Base-by-base conservation (phyloP, 2,797 vertebrate genomes). In the Synaphobranchus kaupii region DNA sequence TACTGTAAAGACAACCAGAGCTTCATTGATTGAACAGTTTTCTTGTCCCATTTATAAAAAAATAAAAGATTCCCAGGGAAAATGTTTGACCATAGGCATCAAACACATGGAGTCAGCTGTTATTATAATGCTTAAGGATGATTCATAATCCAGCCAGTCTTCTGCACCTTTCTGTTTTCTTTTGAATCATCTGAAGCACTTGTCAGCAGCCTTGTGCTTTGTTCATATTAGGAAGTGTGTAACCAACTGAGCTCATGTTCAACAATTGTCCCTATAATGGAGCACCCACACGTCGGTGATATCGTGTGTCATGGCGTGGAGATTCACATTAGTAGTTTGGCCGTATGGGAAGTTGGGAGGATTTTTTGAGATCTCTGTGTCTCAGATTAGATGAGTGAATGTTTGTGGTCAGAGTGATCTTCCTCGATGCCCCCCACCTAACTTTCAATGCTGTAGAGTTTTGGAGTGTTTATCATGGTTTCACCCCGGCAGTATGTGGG, bases 401-500 rank as follows among this genome's bases (percentile, higher is more conserved):
- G 44, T 81, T 44, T 44, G 25, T 81, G 39, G 44, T 3, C 44
- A 48, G 47, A n/a, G 47, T 50, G 34, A 39, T 31, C 10, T 31
- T 73, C 31, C 15, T 4, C 15, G 31, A 68, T 73, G 12, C 31
- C 66, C 28, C 15, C 73, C 17, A 15, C 34, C 20, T 39, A 39
- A 17, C 73, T 76, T 44, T 44, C 13, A 44, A 5, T 44, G 13
- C 15, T 22, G 76, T 47, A 20, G 39, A 5, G 76, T 5, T 48
- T 76, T 76, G 0, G 76, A 48, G 44, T 80, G 76, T 20, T 44
- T 17, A 4, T 47, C 7, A 9, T 25, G 10, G 3, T 47, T 20
- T 17, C 31, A n/a, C 12, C 66, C 90, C 4, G 89, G 0, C 90
- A 99, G 98, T 99, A 99, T 0, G 96, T 99, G 89, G 98, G 98